Base-by-base conservation (phyloP, 2,888 invertebrate species). In the Nymphalis polychloros region DNA sequence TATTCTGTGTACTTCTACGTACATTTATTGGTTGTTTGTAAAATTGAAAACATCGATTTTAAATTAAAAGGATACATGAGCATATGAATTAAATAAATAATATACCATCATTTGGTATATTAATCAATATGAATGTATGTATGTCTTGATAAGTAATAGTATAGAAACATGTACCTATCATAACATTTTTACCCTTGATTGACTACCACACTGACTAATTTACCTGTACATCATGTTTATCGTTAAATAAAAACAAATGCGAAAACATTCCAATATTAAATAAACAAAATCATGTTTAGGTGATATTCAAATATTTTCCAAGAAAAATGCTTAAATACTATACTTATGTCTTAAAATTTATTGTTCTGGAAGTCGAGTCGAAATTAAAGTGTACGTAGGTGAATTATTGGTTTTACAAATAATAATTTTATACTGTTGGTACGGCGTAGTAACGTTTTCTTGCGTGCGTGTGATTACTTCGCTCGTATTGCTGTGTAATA, bases 401-500 rank as follows among this genome's bases (percentile, higher is more conserved):
- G 89, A 90, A 89, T 90, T 90, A 91, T 90, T 88, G 89, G 87
- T 84, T 88, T 87, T 84, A 83, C 80, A 81, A 85, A 86, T 85
- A 86, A 84, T 86, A 85, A 85, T 85, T 80, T 80, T 82, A 76
- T 81, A 80, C 81, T 78, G 82, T 81, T 82, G 31, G 80, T 83
- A 80, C 79, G 80, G 80, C 81, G 81, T 80, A 81, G 72, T 80
- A 84, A 80, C 83, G 83, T 81, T 84, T 81, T 83, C 84, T 89
- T 85, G 92, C 92, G 91, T 92, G 91, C 88, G 88, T 89, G 85
- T 90, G 89, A 91, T 90, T 91, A 88, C 83, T 77, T 79, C 73
- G 81, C 80, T 79, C 80, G 81, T 85, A 83, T 85, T 85, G 83
- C 87, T 81, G 83, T 84, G 84, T 90, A 90, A 92, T 92, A 88